Evolutionary conservation across 2,113 vertebrate species (phyloP).

Genomic region (Polypterus senegalus): DNA sequence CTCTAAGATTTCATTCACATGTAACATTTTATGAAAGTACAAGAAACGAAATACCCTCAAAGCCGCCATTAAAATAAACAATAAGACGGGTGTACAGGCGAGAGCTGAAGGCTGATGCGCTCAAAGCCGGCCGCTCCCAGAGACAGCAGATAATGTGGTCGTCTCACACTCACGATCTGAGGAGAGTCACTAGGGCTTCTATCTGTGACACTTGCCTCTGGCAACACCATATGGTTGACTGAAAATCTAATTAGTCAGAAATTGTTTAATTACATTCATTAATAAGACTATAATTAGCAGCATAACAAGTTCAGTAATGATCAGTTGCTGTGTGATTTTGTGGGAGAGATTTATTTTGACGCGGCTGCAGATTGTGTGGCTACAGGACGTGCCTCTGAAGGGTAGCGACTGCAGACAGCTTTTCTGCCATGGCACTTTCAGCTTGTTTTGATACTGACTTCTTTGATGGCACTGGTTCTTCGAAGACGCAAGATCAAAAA

Average conservation of each 20-base stretch:
- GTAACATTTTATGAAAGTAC: too few relatives aligned
- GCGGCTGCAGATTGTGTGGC: conserved; percentile 7
- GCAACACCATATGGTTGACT: conserved; percentile 18
- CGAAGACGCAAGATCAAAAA: too few relatives aligned
- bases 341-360: conserved; percentile 10
- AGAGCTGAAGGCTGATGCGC: too few relatives aligned
- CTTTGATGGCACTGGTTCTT: too few relatives aligned
- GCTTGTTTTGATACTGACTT: too few relatives aligned
- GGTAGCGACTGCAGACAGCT: too few relatives aligned
- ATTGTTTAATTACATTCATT: conserved; percentile 17
- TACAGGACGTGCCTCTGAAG: conserved; percentile 10
- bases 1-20: too few relatives aligned
- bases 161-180: conserved; percentile 2
- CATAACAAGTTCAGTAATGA: conserved; percentile 11
- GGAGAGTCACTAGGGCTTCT: not conserved
- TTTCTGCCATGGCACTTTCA: too few relatives aligned
- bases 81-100: too few relatives aligned
- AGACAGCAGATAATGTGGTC: not conserved
- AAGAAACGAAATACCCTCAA: too few relatives aligned
- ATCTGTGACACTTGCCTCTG: conserved; percentile 6
- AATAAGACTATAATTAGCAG: conserved; percentile 22
- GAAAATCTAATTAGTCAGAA: conserved; percentile 17
- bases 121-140: too few relatives aligned
- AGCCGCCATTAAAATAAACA: too few relatives aligned
- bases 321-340: conserved; percentile 9